These are phyloP conservation scores for Dinomys branickii DNA, from an alignment of 2,113 vertebrate genomes.

Conservation along the genomic window DNA sequence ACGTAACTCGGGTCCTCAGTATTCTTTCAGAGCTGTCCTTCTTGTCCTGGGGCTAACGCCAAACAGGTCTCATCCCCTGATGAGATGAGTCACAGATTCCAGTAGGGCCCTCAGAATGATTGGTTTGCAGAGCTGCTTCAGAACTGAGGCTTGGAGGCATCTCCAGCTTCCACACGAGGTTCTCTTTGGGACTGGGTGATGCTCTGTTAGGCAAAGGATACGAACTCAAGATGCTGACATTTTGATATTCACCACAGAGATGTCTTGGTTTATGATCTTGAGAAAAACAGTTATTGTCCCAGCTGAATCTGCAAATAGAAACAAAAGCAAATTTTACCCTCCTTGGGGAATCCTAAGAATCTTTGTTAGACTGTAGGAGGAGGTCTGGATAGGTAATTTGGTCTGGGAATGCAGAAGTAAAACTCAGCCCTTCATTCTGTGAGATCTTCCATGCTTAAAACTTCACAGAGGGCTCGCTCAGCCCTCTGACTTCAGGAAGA, in stretches of 20 bases:
- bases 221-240: not conserved
- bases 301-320: constrained; percentile 48
- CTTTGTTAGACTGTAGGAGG: constrained; percentile 4
- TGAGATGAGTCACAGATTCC: not conserved
- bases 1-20: not conserved
- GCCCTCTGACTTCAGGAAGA: not conserved
- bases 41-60: not conserved
- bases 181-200: not conserved
- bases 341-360: not conserved
- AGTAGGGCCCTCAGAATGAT: not conserved
- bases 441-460: not conserved
- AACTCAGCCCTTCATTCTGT: not conserved
- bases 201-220: not conserved
- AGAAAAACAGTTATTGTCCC: constrained; percentile 32
- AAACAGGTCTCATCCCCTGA: not conserved
- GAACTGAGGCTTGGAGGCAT: not conserved
- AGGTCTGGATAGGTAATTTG: not conserved
- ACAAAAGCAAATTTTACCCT: not conserved
- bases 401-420: constrained; percentile 14
- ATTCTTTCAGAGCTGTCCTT: not conserved
- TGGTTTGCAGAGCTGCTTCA: not conserved
- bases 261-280: constrained; percentile 42
- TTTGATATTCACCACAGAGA: not conserved
- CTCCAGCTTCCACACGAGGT: not conserved
- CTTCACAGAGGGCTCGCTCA: not conserved